phyloP scores from a whole-genome alignment of 2,888 invertebrate genomes.

The Philaethria dido region DNA sequence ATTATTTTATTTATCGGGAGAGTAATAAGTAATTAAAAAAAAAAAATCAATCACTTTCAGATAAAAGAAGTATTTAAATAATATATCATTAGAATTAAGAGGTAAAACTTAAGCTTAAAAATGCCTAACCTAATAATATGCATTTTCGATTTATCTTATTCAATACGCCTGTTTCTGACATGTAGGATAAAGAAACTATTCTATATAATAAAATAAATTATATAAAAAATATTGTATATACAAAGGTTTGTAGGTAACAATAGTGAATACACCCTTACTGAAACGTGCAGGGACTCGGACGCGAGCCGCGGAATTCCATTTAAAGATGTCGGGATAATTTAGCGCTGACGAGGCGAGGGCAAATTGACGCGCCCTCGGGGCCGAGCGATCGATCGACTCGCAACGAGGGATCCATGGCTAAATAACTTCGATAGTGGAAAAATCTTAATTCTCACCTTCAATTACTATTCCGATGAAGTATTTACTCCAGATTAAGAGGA shows the following conservation, averaged over 20 bases:
- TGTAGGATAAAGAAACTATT: no score
- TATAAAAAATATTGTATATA: not conserved
- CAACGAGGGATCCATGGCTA: constrained; percentile 57
- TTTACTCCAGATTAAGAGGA: not conserved
- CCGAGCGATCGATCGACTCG: constrained; percentile 73
- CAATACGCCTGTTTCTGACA: no score
- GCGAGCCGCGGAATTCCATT: constrained; percentile 80
- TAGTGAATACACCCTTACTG: constrained; percentile 38
- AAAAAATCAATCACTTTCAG: no score
- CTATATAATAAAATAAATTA: not conserved
- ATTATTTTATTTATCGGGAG: no score
- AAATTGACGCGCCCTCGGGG: constrained; percentile 78
- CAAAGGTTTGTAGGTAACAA: not conserved
- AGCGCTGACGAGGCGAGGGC: constrained; percentile 80
- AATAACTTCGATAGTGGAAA: constrained; percentile 63
- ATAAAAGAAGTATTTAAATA: no score
- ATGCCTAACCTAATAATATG: no score
- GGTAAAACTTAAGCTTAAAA: no score
- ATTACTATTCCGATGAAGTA: constrained; percentile 16
- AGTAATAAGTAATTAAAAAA: no score
- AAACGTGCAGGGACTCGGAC: constrained; percentile 64
- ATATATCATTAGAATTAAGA: no score
- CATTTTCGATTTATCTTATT: no score
- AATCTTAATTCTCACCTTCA: constrained; percentile 35
- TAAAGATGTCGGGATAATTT: constrained; percentile 83